Percentiles rank a stretch among this genome's conserved stretches.
phyloP scores from a whole-genome alignment of 2,888 invertebrate species.

The Drosophila sordidula region DNA sequence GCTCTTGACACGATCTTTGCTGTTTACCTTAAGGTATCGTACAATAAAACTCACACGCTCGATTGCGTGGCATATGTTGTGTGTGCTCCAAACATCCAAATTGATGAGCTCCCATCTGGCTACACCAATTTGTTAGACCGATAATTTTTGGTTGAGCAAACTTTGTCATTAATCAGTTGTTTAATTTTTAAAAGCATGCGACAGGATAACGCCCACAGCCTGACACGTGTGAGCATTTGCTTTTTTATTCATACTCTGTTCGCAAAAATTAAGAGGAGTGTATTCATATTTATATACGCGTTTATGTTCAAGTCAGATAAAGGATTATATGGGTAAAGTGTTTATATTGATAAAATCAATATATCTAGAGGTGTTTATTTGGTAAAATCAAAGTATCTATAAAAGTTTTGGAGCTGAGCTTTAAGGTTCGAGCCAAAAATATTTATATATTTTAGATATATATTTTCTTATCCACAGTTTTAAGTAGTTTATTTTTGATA shows the following conservation, averaged over 20 bases:
- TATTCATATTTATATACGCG: no score
- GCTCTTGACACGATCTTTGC: background rate
- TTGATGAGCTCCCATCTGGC: constrained; percentile 60
- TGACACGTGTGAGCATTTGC: background rate
- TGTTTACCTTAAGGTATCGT: background rate
- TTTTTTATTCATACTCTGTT: constrained; percentile 6
- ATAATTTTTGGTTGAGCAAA: constrained; percentile 66
- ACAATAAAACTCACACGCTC: background rate
- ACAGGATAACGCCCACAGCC: constrained; percentile 27
- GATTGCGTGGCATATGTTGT: background rate
- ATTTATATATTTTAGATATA: no score
- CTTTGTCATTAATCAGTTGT: constrained; percentile 75
- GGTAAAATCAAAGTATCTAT: no score
- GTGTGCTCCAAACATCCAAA: constrained; percentile 24
- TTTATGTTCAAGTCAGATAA: no score
- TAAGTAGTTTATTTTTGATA: no score
- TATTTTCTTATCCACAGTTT: no score
- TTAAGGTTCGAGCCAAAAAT: no score
- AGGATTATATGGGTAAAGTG: no score
- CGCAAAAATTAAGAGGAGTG: background rate
- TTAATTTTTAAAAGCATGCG: constrained; percentile 68
- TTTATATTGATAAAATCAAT: no score
- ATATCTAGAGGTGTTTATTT: no score
- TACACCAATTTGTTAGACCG: constrained; percentile 65
- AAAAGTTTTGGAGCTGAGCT: no score